A percentile compares a stretch with the other conserved stretches of the same genome.
These are phyloP conservation scores for Actinostola sp. DNA, from an alignment of 92 coral and sea anemone species.

Conservation along the genomic window DNA sequence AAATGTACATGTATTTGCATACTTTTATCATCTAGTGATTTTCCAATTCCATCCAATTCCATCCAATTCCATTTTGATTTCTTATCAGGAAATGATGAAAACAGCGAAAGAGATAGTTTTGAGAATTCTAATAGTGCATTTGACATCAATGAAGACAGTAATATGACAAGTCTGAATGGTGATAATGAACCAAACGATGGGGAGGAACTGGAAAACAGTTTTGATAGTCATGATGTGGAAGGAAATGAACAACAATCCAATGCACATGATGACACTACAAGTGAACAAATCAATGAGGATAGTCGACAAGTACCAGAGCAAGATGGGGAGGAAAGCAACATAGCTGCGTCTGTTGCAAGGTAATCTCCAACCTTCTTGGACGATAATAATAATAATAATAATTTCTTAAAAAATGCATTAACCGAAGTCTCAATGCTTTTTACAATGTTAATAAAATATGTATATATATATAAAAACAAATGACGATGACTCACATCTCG, in stretches of 20 bases:
- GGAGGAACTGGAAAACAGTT: slow-evolving; percentile 74
- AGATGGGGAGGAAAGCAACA: slow-evolving; percentile 84
- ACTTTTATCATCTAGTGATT: background rate
- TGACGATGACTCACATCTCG: no score
- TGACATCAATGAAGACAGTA: slow-evolving; percentile 79
- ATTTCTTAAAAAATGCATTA: no score
- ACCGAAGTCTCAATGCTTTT: no score
- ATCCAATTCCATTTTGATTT: background rate
- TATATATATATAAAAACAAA: no score
- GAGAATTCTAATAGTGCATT: slow-evolving; percentile 69
- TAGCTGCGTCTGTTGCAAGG: slow-evolving; percentile 86
- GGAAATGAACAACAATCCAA: slow-evolving; percentile 56
- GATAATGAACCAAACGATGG: slow-evolving; percentile 78
- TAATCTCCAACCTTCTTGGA: no score
- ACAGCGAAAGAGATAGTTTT: slow-evolving; percentile 71
- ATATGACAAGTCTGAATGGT: slow-evolving; percentile 46
- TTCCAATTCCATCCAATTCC: background rate
- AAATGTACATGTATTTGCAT: background rate
- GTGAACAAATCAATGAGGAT: slow-evolving; percentile 53
- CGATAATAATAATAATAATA: no score
- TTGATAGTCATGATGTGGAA: slow-evolving; percentile 71
- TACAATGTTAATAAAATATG: no score
- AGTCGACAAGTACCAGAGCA: slow-evolving; percentile 38
- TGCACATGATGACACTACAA: slow-evolving; percentile 44
- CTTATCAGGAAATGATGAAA: slow-evolving; percentile 47